Conservation (phyloP, 2,888 invertebrate genomes). For the Patella depressa region DNA sequence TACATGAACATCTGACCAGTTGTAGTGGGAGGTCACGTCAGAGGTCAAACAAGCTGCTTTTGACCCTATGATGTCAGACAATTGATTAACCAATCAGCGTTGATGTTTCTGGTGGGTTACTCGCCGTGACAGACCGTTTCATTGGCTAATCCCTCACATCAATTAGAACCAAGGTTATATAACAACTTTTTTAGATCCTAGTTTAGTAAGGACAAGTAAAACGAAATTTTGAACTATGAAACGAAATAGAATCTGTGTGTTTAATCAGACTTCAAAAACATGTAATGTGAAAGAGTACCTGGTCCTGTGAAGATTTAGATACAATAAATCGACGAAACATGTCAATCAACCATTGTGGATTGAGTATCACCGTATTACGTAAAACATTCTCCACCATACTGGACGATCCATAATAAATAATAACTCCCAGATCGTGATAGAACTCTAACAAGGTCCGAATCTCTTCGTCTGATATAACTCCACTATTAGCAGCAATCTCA, state of each 20-base stretch:
- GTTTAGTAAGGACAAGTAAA: background rate
- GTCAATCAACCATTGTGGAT: constrained; percentile 71
- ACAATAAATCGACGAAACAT: constrained; percentile 60
- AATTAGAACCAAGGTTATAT: no score
- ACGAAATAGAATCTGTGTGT: background rate
- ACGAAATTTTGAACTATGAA: no score
- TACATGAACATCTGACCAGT: no score
- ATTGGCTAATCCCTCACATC: no score
- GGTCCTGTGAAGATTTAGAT: constrained; percentile 42
- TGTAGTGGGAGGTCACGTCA: no score
- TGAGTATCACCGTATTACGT: constrained; percentile 68
- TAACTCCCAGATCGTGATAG: constrained; percentile 70
- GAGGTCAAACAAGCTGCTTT: no score
- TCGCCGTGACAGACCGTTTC: no score
- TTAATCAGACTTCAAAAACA: background rate
- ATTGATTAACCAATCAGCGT: no score
- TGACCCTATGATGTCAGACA: no score
- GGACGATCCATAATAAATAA: constrained; percentile 65
- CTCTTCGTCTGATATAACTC: constrained; percentile 62
- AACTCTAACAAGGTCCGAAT: constrained; percentile 69
- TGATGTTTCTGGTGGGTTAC: no score
- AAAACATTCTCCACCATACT: constrained; percentile 58
- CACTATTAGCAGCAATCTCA: constrained; percentile 66
- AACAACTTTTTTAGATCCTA: background rate
- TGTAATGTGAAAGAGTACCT: constrained; percentile 41